These are phyloP conservation scores for Ypsolopha sequella DNA, from an alignment of 2,888 invertebrate species.

Conservation along the genomic window DNA sequence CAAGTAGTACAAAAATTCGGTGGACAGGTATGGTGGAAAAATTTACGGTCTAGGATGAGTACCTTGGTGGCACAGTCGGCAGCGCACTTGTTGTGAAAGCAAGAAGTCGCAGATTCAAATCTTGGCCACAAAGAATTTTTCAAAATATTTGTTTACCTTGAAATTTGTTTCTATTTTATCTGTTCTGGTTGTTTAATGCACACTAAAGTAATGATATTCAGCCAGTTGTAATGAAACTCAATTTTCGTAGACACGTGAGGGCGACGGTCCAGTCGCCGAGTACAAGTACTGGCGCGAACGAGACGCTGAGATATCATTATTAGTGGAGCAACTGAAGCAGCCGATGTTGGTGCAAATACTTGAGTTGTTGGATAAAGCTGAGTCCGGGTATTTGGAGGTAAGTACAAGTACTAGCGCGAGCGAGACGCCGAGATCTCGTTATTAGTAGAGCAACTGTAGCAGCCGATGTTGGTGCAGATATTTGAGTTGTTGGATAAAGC, in stretches of 20 bases:
- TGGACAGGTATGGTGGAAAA: too few species aligned
- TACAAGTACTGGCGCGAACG: conserved; percentile 89
- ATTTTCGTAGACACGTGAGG: conserved; percentile 65
- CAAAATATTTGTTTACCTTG: too few species aligned
- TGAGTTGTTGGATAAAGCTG: conserved; percentile 61
- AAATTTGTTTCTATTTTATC: too few species aligned
- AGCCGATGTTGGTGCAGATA: conserved; percentile 75
- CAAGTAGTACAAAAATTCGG: too few species aligned
- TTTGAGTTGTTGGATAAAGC: conserved; percentile 65
- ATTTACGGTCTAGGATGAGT: too few species aligned
- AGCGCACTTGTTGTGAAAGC: too few species aligned
- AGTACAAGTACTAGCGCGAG: conserved; percentile 84
- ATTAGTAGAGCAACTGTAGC: conserved; percentile 85
- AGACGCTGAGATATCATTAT: conserved; percentile 80
- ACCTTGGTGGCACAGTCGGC: too few species aligned
- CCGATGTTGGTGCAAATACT: conserved; percentile 75
- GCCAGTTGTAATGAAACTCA: not conserved
- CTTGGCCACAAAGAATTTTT: too few species aligned
- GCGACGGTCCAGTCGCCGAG: conserved; percentile 86
- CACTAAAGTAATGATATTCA: too few species aligned
- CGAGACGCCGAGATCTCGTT: conserved; percentile 82
- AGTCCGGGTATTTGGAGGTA: conserved; percentile 67
- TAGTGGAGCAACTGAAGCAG: conserved; percentile 86
- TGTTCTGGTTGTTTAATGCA: too few species aligned
- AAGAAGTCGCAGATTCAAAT: too few species aligned